These are phyloP conservation scores for Fulmarus glacialis DNA, from an alignment of 2,113 vertebrate species.

Conservation along the genomic window DNA sequence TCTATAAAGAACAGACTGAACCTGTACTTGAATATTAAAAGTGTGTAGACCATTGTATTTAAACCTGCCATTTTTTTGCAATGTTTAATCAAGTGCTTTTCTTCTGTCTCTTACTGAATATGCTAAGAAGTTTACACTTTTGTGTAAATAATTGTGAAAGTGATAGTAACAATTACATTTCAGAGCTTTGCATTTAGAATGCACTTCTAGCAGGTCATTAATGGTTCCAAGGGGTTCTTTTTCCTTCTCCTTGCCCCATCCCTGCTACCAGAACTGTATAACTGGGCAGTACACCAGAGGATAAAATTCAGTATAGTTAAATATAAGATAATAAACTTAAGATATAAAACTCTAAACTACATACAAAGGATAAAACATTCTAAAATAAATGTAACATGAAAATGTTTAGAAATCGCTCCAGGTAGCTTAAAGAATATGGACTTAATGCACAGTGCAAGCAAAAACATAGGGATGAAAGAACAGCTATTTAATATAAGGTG, in stretches of 20 bases:
- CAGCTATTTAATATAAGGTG: not conserved
- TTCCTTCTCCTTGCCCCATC: not conserved
- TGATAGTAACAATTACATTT: not conserved
- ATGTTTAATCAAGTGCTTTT: not conserved
- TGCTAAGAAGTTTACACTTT: not conserved
- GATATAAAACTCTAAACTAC: not conserved
- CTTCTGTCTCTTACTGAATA: constrained; percentile 1
- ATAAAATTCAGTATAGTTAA: not conserved
- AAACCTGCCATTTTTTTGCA: not conserved
- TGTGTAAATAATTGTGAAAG: not conserved
- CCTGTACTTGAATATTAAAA: not conserved
- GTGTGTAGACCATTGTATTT: not conserved
- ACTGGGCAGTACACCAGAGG: not conserved
- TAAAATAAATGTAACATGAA: not conserved
- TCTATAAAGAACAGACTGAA: not conserved
- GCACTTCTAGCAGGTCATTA: not conserved
- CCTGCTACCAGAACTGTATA: not conserved
- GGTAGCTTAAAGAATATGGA: not conserved
- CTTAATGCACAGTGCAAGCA: not conserved
- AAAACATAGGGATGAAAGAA: not conserved
- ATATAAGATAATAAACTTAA: not conserved
- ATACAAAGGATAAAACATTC: not conserved
- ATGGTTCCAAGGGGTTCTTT: not conserved
- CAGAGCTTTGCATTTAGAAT: constrained; percentile 4
- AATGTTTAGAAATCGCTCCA: not conserved